Evolutionary conservation across 2,797 vertebrate species (phyloP).

Genomic region (Macropodus opercularis): DNA sequence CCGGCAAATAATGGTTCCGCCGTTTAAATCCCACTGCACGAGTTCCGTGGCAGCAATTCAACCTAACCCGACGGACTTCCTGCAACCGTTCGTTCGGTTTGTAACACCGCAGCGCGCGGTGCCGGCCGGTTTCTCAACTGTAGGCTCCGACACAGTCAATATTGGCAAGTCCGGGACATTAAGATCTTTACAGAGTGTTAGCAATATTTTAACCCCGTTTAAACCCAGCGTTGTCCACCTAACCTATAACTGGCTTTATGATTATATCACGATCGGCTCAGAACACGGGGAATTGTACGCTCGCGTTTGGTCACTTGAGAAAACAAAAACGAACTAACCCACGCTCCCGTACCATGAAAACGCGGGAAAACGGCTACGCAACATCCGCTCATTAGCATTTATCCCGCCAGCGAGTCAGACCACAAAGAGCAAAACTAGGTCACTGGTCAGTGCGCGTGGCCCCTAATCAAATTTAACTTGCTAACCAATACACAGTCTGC

Average conservation of each 20-base stretch:
- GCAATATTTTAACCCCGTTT: fast-evolving
- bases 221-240: fast-evolving
- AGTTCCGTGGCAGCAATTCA: conserved; percentile 61
- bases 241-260: fast-evolving
- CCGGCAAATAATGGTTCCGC: background rate
- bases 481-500: too few species aligned
- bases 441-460: fast-evolving
- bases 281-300: fast-evolving
- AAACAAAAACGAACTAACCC: conserved; percentile 55
- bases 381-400: conserved; percentile 65
- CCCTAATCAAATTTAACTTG: background rate
- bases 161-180: fast-evolving
- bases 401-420: conserved; percentile 1
- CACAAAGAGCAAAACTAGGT: background rate
- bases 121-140: background rate
- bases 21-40: conserved; percentile 65
- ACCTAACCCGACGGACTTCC: conserved; percentile 62
- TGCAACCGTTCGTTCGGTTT: conserved; percentile 61
- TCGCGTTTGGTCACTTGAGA: conserved; percentile 12
- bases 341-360: conserved; percentile 52
- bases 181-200: background rate
- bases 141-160: background rate
- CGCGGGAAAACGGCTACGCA: conserved; percentile 76
- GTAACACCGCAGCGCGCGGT: fast-evolving
- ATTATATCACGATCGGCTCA: fast-evolving